Conservation (phyloP, 2,888 invertebrate species). For the Ramazzottius varieornatus region DNA sequence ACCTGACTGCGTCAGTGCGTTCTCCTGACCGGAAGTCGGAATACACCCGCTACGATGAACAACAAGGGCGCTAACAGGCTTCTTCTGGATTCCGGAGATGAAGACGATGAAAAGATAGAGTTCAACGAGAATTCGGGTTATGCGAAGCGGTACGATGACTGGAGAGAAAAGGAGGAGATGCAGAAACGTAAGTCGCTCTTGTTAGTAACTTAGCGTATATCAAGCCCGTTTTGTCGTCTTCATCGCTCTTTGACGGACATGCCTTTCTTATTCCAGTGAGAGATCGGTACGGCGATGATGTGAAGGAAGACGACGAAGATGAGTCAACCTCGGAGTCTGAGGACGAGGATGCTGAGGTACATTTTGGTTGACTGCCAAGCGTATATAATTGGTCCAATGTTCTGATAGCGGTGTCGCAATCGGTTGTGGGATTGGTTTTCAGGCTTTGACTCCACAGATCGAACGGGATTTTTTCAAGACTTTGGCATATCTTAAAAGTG, state of each 20-base stretch:
- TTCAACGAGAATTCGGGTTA: slow-evolving; percentile 48
- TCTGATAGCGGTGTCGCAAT: background rate
- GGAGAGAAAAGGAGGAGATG: slow-evolving; percentile 58
- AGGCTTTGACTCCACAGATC: slow-evolving; percentile 5
- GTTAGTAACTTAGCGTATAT: too few relatives aligned
- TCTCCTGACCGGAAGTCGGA: too few relatives aligned
- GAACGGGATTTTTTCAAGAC: slow-evolving; percentile 70
- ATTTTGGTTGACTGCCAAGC: slow-evolving; percentile 1
- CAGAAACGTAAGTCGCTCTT: slow-evolving; percentile 30
- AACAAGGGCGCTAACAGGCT: background rate
- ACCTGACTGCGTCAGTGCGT: too few relatives aligned
- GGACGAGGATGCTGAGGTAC: slow-evolving; percentile 28
- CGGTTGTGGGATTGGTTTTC: too few relatives aligned
- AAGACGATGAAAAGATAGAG: slow-evolving; percentile 22
- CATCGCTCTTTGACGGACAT: background rate
- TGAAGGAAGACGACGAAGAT: slow-evolving; percentile 23
- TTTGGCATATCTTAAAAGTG: slow-evolving; percentile 52
- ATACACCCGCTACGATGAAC: too few relatives aligned
- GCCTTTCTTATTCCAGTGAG: slow-evolving; percentile 32
- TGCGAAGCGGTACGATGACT: slow-evolving; percentile 52
- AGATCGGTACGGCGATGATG: slow-evolving; percentile 40
- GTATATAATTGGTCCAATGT: background rate
- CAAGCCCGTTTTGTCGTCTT: slow-evolving; percentile 5
- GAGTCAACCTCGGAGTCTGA: slow-evolving; percentile 28
- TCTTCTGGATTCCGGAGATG: slow-evolving; percentile 5